Conservation (phyloP, 2,888 invertebrate species). For the Augochlorella aurata region DNA sequence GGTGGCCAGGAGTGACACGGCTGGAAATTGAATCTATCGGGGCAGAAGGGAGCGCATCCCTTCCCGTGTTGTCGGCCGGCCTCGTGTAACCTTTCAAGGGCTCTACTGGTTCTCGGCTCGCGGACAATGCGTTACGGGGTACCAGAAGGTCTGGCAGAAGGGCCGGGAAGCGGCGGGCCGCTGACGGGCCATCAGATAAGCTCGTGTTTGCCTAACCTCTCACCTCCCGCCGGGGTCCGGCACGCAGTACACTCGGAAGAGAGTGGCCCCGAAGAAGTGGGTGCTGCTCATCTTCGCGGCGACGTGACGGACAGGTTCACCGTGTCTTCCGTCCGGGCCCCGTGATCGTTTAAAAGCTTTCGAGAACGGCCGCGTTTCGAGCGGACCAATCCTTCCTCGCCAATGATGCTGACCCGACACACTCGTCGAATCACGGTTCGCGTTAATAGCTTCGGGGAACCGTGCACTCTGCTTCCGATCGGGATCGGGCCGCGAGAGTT, state of each 20-base stretch:
- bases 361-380: constrained; percentile 52
- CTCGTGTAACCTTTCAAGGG: constrained; percentile 61
- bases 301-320: constrained; percentile 75
- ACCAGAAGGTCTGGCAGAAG: constrained; percentile 66
- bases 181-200: constrained; percentile 81
- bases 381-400: not conserved
- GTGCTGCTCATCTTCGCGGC: constrained; percentile 71
- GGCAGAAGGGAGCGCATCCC: constrained; percentile 58
- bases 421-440: constrained; percentile 57
- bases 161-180: constrained; percentile 60
- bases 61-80: constrained; percentile 56
- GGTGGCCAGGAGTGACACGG: constrained; percentile 37
- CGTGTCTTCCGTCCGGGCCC: constrained; percentile 62
- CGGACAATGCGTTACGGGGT: constrained; percentile 58
- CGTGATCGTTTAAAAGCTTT: constrained; percentile 73
- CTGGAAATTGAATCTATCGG: constrained; percentile 75
- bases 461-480: constrained; percentile 56
- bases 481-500: constrained; percentile 39
- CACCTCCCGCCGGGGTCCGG: constrained; percentile 75
- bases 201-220: constrained; percentile 81
- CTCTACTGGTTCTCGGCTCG: constrained; percentile 50
- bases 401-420: constrained; percentile 26
- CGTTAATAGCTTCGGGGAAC: constrained; percentile 69
- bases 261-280: constrained; percentile 72
- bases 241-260: constrained; percentile 66